Evolutionary conservation across 2,113 vertebrate species (phyloP).

Genomic region (Pelvicachromis taeniatus): DNA sequence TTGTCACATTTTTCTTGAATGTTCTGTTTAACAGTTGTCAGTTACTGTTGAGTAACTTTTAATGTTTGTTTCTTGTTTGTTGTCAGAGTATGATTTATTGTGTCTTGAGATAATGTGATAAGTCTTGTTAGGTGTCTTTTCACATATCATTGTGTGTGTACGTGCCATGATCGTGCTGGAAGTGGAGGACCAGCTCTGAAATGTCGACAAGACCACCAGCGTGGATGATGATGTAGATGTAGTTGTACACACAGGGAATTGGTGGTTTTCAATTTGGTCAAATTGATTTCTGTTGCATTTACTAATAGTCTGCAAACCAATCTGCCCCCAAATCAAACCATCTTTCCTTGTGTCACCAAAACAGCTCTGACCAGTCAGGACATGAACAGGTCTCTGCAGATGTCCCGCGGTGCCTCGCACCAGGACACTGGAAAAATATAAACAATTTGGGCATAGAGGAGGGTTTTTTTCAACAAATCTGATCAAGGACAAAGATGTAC

Average conservation of each 20-base stretch:
- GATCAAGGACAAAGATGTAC: background rate
- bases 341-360: background rate
- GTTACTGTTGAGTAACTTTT: background rate
- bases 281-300: background rate
- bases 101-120: background rate
- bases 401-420: background rate
- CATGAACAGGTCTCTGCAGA: background rate
- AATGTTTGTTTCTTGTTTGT: background rate
- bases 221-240: background rate
- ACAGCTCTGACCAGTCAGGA: fast-evolving
- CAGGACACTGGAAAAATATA: background rate
- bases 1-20: background rate
- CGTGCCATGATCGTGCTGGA: background rate
- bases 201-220: background rate
- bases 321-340: background rate
- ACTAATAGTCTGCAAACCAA: background rate
- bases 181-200: background rate
- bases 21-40: background rate
- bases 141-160: background rate
- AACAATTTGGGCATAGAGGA: background rate
- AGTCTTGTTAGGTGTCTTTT: background rate
- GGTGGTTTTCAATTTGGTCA: background rate
- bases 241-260: background rate
- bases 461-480: background rate
- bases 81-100: background rate